Evolutionary conservation across 2,113 vertebrate genomes (phyloP), one percentile per base, ranked within the genome.

Genomic region (Podocnemis expansa): DNA sequence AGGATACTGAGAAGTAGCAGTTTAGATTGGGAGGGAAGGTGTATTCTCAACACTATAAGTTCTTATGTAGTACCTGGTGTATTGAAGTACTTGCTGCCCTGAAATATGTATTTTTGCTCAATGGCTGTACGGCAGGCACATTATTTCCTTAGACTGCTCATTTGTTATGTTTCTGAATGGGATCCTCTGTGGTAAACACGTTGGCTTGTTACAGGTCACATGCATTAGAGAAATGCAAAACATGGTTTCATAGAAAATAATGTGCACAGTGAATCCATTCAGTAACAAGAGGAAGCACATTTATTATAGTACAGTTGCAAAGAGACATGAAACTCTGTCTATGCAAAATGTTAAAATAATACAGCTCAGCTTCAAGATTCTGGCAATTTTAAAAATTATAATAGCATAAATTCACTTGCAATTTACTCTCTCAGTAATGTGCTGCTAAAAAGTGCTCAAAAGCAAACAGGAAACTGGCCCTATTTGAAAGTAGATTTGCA

Each of bases 1-100:
- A 96, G 63, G 63, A 96, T 91, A 51, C 49, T 91, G 82, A 56
- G 87, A 91, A 93, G 63, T 78, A 80, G 94, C 80, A 96, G 93
- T 90, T 97, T 93, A 89, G 94, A 90, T 24, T 78, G 49, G 95
- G 95, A 41, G 95, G 80, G 93, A n/a, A 16, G 67, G 67, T 90
- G 95, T 93, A 97, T 91, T 41, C 73, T 91, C 91, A 90, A 82
- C 63, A 25, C 16, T 93, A 89, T 90, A 82, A 85, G 80, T 54
- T 24, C 94, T 93, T 83, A 90, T 80, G 89, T 93, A n/a, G 80
- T 91, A 91, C 94, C 97, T 90, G 76, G 58, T 95, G 90, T 56
- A 73, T 93, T 90, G 63, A 58, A 90, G 95, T 84, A 93, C 90
- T 94, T 93, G 80, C 80, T 91, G 91, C 96, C 82, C 97, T 94